phyloP scores from a whole-genome alignment of 1,140 invertebrate species.

The Calephelis nemesis region DNA sequence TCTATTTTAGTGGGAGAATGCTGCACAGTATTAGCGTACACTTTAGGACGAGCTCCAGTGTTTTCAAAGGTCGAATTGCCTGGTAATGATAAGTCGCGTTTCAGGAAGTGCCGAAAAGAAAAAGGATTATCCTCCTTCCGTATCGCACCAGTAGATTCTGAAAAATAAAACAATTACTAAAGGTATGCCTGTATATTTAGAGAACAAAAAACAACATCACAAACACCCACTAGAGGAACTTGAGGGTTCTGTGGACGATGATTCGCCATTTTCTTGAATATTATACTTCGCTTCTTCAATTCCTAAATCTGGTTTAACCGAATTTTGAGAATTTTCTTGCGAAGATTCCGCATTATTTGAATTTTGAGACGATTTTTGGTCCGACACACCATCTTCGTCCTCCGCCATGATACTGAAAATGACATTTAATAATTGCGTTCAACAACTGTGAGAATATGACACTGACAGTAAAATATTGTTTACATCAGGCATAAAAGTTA shows the following conservation, averaged over 20 bases:
- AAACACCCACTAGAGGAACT: constrained; percentile 71
- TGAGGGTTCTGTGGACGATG: constrained; percentile 51
- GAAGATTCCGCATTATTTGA: constrained; percentile 56
- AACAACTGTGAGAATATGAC: constrained; percentile 25
- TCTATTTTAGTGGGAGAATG: constrained; percentile 68
- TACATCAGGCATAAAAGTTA: too few relatives aligned
- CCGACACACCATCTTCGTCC: constrained; percentile 75
- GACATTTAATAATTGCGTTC: constrained; percentile 46
- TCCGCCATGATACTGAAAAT: constrained; percentile 77
- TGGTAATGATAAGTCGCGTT: constrained; percentile 78
- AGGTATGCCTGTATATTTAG: constrained; percentile 63
- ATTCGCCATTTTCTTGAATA: constrained; percentile 60
- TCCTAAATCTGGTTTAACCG: constrained; percentile 64
- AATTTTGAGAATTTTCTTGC: constrained; percentile 63
- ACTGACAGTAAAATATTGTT: neutral
- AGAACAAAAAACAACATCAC: constrained; percentile 68
- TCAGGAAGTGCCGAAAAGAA: constrained; percentile 90
- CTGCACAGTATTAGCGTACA: constrained; percentile 69
- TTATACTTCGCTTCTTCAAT: constrained; percentile 72
- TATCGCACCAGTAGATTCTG: constrained; percentile 71
- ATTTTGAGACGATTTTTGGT: constrained; percentile 73
- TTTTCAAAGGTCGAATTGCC: constrained; percentile 74
- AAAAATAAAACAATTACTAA: constrained; percentile 44
- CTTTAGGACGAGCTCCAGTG: constrained; percentile 74
- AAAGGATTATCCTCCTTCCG: constrained; percentile 87